Evolutionary conservation across 2,888 invertebrate genomes (phyloP).

Genomic region (Sipha maydis): DNA sequence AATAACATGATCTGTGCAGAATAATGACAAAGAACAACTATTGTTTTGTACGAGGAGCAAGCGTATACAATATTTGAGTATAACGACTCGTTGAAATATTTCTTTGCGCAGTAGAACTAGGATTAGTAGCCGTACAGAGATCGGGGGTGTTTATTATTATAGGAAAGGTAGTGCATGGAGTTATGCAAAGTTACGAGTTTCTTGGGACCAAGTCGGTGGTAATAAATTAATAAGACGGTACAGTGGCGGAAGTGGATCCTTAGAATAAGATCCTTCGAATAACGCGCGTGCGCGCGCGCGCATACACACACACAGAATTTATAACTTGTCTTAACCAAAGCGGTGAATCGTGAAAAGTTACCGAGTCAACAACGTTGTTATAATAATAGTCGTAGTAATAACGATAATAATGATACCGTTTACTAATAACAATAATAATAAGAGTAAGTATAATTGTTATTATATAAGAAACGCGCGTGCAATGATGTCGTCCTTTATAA

Average conservation of each 20-base stretch:
- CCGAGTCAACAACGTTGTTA: conserved; percentile 6
- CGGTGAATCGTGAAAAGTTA: conserved; percentile 29
- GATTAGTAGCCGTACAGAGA: no score
- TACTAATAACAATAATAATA: background rate
- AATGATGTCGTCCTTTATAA: background rate
- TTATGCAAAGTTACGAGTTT: conserved; percentile 18
- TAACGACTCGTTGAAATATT: background rate
- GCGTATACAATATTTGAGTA: no score
- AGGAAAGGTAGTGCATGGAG: background rate
- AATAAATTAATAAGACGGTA: background rate
- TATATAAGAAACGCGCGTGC: background rate
- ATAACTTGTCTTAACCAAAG: conserved; percentile 18
- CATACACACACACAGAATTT: background rate
- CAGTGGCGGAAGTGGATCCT: background rate
- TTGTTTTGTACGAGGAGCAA: no score
- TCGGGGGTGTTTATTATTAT: background rate
- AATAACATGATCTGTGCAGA: background rate
- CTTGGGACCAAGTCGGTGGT: background rate
- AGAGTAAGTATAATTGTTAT: background rate
- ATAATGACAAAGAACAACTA: background rate
- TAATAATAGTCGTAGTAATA: background rate
- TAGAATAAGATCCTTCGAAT: background rate
- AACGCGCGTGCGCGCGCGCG: no score
- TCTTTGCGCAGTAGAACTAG: background rate
- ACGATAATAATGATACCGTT: background rate